phyloP scores from a whole-genome alignment of 2,113 vertebrate species.

The Microcebus ravelobensis region DNA sequence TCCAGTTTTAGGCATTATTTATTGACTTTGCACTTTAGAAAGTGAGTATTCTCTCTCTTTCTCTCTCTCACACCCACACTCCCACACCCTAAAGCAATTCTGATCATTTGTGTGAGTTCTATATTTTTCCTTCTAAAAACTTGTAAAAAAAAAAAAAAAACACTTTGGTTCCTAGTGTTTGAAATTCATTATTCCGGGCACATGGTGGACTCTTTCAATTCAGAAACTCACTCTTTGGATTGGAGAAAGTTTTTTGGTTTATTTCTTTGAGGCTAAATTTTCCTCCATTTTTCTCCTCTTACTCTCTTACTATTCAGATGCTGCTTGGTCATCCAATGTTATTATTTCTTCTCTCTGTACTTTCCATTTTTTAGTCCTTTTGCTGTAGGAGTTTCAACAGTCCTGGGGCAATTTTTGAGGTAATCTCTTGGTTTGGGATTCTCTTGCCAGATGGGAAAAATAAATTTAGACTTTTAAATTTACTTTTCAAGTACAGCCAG shows the following conservation, averaged over 20 bases:
- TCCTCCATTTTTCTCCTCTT: background rate
- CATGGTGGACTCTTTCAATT: background rate
- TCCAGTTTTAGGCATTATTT: background rate
- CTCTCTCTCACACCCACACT: background rate
- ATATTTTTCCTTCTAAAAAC: background rate
- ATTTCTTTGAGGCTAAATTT: background rate
- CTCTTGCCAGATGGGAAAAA: background rate
- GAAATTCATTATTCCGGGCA: conserved; percentile 9
- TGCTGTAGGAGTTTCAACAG: background rate
- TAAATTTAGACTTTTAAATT: background rate
- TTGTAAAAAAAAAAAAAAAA: background rate
- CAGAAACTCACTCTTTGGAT: background rate
- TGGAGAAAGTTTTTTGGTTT: background rate
- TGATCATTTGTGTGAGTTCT: background rate
- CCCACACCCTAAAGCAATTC: background rate
- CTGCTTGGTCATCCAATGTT: background rate
- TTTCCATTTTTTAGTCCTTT: background rate
- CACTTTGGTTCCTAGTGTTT: background rate
- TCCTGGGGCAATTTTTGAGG: background rate
- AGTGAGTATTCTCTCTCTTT: background rate
- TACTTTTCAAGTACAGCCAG: background rate
- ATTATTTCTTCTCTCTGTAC: background rate
- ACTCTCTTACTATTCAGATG: background rate
- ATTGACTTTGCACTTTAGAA: background rate
- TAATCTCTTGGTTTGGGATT: background rate